Base-by-base conservation (phyloP, 2,797 vertebrate genomes). In the Peromyscus melanophrys region DNA sequence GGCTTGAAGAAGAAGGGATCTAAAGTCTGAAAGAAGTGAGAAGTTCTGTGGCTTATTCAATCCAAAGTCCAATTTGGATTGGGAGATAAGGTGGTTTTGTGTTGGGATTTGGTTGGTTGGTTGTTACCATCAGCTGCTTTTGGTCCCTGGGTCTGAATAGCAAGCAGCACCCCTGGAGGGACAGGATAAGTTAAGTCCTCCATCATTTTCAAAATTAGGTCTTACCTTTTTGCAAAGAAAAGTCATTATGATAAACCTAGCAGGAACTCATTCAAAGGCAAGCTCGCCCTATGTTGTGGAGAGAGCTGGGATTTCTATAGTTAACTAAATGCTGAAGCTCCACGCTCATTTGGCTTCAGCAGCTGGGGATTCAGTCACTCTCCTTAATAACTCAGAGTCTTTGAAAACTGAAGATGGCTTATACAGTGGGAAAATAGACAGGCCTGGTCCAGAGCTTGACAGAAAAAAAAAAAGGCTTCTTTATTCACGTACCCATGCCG, bases 401-500 rank as follows among this genome's bases (percentile, higher is more conserved):
- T 93, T 92, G 52, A 81, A 91, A 71, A 40, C n/a, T 21, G 69
- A 88, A 85, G 77, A 69, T 78, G 86, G 89, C 78, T 88, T 63
- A 5, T n/a, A n/a, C 57, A 67, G 29, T 11, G 23, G 75, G 82
- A 83, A 77, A 81, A 89, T 4, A 73, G 89, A 71, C 77, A 29
- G 0, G 34, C 84, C 34, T 31, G 29, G 37, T 1, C 25, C 34
- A 0, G 71, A 37, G 37, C 87, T 67, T 52, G 57, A 71, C 71
- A 65, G 59, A 87, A n/a, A 63, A 55, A 57, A 52, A 52, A 57
- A 84, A 14, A 55, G 21, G 69, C 31, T 37, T 86, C 84, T 49
- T 13, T 52, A 37, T 67, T 4, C 4, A 27, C 75, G 40, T 6
- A 6, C 19, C 37, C 2, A 0, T 4, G 2, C 6, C 0, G 0